A percentile compares a stretch with the other conserved stretches of the same genome.
phyloP scores from a whole-genome alignment of 1,140 invertebrate species.

The Brachionus paranguensis region DNA sequence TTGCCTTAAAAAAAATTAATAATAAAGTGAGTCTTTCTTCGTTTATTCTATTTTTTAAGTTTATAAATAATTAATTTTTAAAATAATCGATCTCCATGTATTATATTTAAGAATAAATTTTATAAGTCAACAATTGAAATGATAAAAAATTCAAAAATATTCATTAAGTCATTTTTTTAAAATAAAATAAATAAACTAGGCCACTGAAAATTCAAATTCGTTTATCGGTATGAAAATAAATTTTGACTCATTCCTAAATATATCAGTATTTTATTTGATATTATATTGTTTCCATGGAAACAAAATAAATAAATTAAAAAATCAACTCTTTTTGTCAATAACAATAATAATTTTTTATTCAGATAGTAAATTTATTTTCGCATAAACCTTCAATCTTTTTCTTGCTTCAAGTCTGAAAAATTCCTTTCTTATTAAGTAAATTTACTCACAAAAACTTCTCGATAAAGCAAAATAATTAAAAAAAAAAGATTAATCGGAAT shows the following conservation, averaged over 20 bases:
- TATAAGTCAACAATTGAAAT: no score
- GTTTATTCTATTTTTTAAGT: no score
- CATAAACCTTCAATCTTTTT: neutral
- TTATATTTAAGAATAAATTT: no score
- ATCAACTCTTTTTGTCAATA: neutral
- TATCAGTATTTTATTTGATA: neutral
- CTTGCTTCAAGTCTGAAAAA: neutral
- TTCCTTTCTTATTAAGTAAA: neutral
- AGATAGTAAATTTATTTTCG: neutral
- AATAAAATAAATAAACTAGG: neutral
- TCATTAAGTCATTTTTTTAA: no score
- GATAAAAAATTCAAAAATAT: no score
- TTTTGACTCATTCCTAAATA: neutral
- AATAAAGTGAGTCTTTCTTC: no score
- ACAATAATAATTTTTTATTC: conserved; percentile 1
- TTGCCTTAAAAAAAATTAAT: no score
- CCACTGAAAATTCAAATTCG: neutral
- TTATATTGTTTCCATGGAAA: neutral
- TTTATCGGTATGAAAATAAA: neutral
- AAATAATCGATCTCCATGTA: no score
- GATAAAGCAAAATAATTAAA: neutral
- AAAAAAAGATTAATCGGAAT: neutral
- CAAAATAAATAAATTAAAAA: neutral
- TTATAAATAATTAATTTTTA: no score
- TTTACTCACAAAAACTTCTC: neutral